Evolutionary conservation across 2,797 vertebrate species (phyloP).

Genomic region (Peromyscus eremicus): DNA sequence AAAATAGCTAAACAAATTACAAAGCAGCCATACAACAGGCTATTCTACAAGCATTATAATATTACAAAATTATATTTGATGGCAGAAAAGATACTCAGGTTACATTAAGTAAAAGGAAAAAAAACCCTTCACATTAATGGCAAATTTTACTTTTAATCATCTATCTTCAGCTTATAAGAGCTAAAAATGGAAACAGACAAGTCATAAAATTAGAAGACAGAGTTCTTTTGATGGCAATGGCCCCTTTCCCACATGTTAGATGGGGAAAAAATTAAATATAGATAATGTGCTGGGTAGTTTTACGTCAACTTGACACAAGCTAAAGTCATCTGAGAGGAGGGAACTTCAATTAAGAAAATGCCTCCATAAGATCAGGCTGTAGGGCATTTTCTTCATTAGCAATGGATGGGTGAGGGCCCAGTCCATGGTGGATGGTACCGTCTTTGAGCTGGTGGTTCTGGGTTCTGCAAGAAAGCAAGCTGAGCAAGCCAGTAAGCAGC

Average conservation of each 20-base stretch:
- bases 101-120: constrained; percentile 46
- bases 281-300: background rate
- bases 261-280: background rate
- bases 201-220: constrained; percentile 48
- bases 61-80: constrained; percentile 59
- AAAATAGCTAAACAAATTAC: constrained; percentile 69
- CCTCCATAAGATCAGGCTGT: background rate
- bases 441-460: background rate
- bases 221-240: background rate
- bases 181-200: constrained; percentile 31
- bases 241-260: background rate
- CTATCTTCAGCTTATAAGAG: constrained; percentile 10
- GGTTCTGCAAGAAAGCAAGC: background rate
- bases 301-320: background rate
- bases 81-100: constrained; percentile 49
- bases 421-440: background rate
- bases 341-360: background rate
- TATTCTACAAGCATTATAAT: constrained; percentile 40
- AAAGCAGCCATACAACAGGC: background rate
- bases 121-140: constrained; percentile 43
- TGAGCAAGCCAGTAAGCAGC: background rate
- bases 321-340: background rate
- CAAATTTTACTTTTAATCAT: constrained; percentile 63
- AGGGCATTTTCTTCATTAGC: background rate
- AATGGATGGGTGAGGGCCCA: no score